These are phyloP conservation scores for Odobenus rosmarus DNA, from an alignment of 2,113 vertebrate species.

Conservation along the genomic window DNA sequence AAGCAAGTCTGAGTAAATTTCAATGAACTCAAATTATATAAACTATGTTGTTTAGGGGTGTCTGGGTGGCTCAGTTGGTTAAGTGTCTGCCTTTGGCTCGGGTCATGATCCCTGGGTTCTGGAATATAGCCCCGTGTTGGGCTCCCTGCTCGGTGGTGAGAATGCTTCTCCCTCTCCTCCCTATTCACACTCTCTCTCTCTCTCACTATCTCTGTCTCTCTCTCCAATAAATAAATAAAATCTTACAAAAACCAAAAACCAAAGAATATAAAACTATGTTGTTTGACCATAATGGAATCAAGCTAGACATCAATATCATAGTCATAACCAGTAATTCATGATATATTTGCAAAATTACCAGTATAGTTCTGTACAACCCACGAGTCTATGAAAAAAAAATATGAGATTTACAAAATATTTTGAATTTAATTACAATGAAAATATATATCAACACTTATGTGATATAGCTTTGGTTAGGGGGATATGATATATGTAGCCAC, in stretches of 20 bases:
- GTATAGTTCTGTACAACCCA: not conserved
- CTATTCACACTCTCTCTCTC: too few relatives aligned
- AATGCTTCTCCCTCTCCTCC: too few relatives aligned
- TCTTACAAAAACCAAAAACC: too few relatives aligned
- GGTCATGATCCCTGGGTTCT: too few relatives aligned
- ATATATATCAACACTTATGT: not conserved
- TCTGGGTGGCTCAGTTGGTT: too few relatives aligned
- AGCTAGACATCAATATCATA: slow-evolving; percentile 11
- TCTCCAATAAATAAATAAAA: too few relatives aligned
- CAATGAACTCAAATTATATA: not conserved
- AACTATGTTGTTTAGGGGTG: not conserved
- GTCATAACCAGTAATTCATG: not conserved
- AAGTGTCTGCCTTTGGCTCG: too few relatives aligned
- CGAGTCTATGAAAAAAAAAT: not conserved
- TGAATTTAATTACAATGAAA: not conserved
- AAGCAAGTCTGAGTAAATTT: not conserved
- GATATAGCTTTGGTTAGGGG: not conserved
- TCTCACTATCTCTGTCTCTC: too few relatives aligned
- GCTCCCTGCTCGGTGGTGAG: too few relatives aligned
- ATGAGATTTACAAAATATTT: slow-evolving; percentile 33
- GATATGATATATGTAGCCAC: not conserved
- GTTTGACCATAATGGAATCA: not conserved
- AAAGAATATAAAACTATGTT: not conserved
- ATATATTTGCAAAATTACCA: not conserved
- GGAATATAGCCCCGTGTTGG: too few relatives aligned